Evolutionary conservation across 2,888 invertebrate genomes (phyloP), one percentile per base, ranked within the genome.

Genomic region (Loripinus fragilis): DNA sequence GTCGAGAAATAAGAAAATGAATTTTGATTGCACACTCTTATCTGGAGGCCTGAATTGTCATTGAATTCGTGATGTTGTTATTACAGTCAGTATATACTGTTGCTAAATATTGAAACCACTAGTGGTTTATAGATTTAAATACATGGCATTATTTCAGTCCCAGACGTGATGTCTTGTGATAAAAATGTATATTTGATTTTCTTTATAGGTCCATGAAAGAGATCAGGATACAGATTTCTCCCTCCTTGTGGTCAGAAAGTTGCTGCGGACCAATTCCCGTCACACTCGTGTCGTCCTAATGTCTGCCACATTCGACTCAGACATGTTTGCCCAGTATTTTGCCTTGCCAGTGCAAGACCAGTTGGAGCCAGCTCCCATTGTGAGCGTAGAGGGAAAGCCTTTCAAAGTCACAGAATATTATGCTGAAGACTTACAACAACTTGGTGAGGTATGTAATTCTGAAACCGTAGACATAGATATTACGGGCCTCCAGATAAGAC

Each of bases 151-250:
- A n/a, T n/a, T n/a, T n/a, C n/a, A n/a, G n/a, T n/a, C n/a, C n/a
- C n/a, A n/a, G n/a, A n/a, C n/a, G n/a, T n/a, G n/a, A n/a, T n/a
- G n/a, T n/a, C n/a, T n/a, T n/a, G n/a, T n/a, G n/a, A n/a, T n/a
- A n/a, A n/a, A n/a, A n/a, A n/a, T n/a, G n/a, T n/a, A n/a, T n/a
- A n/a, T n/a, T n/a, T n/a, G n/a, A n/a, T n/a, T n/a, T n/a, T n/a
- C n/a, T 38, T 38, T 38, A 50, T 87, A 96, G 96, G 97, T 98
- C 0, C 98, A 99, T 89, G 99, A 99, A 93, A 95, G 99, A 50
- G 97, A 97, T 87, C 96, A 97, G 91, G 97, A 98, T 35, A 97
- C 98, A 95, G 99, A 99, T 91, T 98, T 99, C 91, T 94, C 97
- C 0, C 93, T 99, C 30, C 94, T 98, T 17, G 94, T 99, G 15